Evolutionary conservation across 2,113 vertebrate genomes (phyloP).

Genomic region (Sylvilagus bachmani): DNA sequence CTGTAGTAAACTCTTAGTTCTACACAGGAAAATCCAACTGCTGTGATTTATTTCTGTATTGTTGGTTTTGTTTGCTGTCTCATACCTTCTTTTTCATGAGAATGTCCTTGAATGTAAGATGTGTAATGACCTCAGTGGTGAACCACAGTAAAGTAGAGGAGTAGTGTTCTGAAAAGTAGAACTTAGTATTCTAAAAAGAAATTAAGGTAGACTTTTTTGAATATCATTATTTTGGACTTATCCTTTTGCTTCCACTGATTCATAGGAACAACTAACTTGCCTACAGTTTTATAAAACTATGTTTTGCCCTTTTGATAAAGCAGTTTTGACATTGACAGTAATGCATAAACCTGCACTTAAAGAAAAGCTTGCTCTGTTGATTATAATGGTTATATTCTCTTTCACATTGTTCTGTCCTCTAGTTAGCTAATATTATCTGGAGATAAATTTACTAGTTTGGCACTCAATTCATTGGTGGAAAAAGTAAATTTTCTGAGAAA

Average conservation of each 20-base stretch:
- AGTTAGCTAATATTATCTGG: constrained; percentile 24
- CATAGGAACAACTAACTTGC: constrained; percentile 18
- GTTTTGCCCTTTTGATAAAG: constrained; percentile 12
- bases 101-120: background rate
- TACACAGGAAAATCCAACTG: constrained; percentile 13
- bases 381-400: constrained; percentile 16
- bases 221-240: background rate
- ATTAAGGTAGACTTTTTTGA: constrained; percentile 28
- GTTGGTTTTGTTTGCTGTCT: background rate
- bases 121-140: background rate
- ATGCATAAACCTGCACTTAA: constrained; percentile 11
- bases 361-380: background rate
- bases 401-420: background rate
- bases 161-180: constrained; percentile 50
- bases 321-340: background rate
- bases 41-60: background rate
- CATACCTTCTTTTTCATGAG: background rate
- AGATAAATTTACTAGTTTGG: constrained; percentile 28
- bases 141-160: constrained; percentile 13
- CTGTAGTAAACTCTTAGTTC: background rate
- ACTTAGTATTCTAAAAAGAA: constrained; percentile 27
- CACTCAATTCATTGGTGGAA: background rate
- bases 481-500: constrained; percentile 60
- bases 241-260: constrained; percentile 36
- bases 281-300: background rate